Conservation (phyloP, 2,888 invertebrate species). For the Eupeodes latifasciatus region DNA sequence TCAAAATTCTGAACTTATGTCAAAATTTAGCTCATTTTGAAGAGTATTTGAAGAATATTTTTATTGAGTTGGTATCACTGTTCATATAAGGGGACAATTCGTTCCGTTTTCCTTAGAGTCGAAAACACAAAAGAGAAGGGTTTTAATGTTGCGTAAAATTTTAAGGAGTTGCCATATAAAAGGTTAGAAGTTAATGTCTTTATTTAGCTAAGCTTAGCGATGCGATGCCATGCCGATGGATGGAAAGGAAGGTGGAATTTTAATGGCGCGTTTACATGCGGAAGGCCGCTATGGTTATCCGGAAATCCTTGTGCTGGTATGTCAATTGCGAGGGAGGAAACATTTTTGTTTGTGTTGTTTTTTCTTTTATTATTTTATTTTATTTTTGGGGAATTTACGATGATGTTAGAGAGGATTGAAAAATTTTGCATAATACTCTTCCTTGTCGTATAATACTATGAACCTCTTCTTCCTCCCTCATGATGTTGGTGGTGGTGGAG, state of each 20-base stretch:
- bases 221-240: neutral
- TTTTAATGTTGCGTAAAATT: constrained; percentile 76
- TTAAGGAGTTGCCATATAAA: constrained; percentile 75
- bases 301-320: constrained; percentile 30
- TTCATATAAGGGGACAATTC: constrained; percentile 39
- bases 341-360: neutral
- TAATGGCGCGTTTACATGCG: constrained; percentile 69
- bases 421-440: constrained; percentile 26
- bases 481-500: neutral
- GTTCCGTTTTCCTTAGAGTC: constrained; percentile 59
- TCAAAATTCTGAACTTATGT: too few relatives aligned
- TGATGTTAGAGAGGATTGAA: constrained; percentile 34
- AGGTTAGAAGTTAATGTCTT: constrained; percentile 76
- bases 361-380: neutral
- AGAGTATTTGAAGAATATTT: neutral
- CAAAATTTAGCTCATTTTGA: too few relatives aligned
- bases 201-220: constrained; percentile 52
- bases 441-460: neutral
- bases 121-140: constrained; percentile 62
- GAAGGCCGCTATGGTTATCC: constrained; percentile 44
- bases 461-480: neutral
- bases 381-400: constrained; percentile 32
- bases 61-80: neutral
- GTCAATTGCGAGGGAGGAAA: constrained; percentile 40
- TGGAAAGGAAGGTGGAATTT: constrained; percentile 67